Evolutionary conservation across 2,888 invertebrate species (phyloP).

Genomic region (Drosophila peninsularis): DNA sequence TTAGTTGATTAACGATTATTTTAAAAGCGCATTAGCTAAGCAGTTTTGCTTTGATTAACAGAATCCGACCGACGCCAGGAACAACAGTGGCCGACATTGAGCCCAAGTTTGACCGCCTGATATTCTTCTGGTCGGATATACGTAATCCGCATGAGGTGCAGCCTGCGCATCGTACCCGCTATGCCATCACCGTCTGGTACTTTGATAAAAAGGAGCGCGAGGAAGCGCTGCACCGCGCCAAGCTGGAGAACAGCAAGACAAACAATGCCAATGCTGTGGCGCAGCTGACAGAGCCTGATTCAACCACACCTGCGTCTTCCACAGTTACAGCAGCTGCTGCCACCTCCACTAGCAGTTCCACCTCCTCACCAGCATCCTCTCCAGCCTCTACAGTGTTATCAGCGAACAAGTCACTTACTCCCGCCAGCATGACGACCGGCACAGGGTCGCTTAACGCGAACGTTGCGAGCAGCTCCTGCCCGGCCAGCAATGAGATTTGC

Average conservation of each 20-base stretch:
- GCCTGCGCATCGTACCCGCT: slow-evolving; percentile 94
- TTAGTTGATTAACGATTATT: slow-evolving; percentile 59
- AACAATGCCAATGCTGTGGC: slow-evolving; percentile 53
- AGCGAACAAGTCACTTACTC: slow-evolving; percentile 46
- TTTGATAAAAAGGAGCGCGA: slow-evolving; percentile 93
- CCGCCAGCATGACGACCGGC: slow-evolving; percentile 60
- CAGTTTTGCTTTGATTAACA: slow-evolving; percentile 56
- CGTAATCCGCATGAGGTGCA: slow-evolving; percentile 99
- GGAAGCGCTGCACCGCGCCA: slow-evolving; percentile 86
- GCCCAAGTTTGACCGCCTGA: slow-evolving; percentile 95
- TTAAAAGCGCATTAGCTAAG: not conserved
- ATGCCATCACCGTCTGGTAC: slow-evolving; percentile 97
- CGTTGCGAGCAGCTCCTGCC: slow-evolving; percentile 67
- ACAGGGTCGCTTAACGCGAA: slow-evolving; percentile 63
- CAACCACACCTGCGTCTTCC: slow-evolving; percentile 49
- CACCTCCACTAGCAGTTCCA: slow-evolving; percentile 12
- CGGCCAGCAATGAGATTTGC: slow-evolving; percentile 76
- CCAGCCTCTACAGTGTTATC: slow-evolving; percentile 21
- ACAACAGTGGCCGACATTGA: slow-evolving; percentile 95
- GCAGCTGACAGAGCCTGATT: slow-evolving; percentile 58
- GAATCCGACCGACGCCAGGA: slow-evolving; percentile 95
- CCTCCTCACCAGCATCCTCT: slow-evolving; percentile 22
- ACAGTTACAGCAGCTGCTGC: slow-evolving; percentile 22
- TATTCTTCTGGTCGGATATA: slow-evolving; percentile 99
- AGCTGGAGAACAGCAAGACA: slow-evolving; percentile 55